phyloP scores from a whole-genome alignment of 2,797 vertebrate genomes.

The Halcyon badia region DNA sequence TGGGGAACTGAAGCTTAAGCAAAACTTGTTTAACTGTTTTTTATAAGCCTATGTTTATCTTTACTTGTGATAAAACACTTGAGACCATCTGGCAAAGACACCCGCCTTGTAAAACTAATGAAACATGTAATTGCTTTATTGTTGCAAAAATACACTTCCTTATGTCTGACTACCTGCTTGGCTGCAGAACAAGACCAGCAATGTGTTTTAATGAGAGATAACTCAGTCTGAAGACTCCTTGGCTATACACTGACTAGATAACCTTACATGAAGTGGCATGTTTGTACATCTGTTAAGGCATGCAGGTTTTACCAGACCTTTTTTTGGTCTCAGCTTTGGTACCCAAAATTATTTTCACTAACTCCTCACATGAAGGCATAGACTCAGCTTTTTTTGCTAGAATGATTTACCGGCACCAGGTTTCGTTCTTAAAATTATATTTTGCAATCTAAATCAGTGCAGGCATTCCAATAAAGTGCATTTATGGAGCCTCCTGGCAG shows the following conservation, averaged over 20 bases:
- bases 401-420: not conserved
- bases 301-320: not conserved
- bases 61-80: not conserved
- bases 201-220: not conserved
- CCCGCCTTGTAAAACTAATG: not conserved
- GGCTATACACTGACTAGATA: not conserved
- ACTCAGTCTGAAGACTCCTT: not conserved
- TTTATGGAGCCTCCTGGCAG: not conserved
- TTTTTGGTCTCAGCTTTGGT: not conserved
- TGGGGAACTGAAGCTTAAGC: not conserved
- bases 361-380: not conserved
- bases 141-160: not conserved
- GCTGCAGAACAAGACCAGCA: not conserved
- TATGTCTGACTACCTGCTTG: not conserved
- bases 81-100: not conserved
- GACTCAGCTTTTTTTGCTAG: not conserved
- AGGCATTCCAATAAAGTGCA: not conserved
- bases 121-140: not conserved
- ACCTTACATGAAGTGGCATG: not conserved
- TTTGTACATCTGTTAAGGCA: not conserved
- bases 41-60: not conserved
- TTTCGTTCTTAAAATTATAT: not conserved
- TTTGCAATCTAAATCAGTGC: not conserved
- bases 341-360: not conserved
- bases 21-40: not conserved